phyloP scores from a whole-genome alignment of 2,797 vertebrate genomes.

The Cossypha caffra region DNA sequence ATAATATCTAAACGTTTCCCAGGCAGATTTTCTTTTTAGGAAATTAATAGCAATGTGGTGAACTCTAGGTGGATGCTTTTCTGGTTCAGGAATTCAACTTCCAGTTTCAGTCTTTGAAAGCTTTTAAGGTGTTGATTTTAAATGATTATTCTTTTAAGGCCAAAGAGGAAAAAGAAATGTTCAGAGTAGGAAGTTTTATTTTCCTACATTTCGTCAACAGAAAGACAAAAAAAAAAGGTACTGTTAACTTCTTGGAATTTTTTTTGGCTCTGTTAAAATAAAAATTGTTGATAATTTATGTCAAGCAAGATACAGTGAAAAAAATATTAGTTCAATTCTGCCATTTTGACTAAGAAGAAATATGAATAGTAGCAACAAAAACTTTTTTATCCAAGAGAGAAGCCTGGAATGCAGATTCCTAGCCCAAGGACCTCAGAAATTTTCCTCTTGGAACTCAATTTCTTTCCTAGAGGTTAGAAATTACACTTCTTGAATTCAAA shows the following conservation, averaged over 20 bases:
- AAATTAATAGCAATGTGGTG: neutral
- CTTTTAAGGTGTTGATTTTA: neutral
- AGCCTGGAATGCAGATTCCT: neutral
- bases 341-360: neutral
- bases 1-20: neutral
- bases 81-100: neutral
- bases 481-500: neutral
- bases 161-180: neutral
- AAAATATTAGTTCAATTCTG: neutral
- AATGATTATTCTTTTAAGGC: fast-evolving
- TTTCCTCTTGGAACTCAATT: neutral
- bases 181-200: neutral
- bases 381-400: fast-evolving
- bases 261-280: neutral
- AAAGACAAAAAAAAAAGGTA: neutral
- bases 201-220: neutral
- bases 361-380: neutral
- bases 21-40: neutral
- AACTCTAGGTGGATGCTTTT: fast-evolving
- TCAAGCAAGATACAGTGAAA: neutral
- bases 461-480: neutral
- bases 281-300: neutral
- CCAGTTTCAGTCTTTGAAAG: neutral
- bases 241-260: neutral
- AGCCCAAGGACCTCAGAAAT: neutral